These are phyloP conservation scores for Heteractis magnifica DNA, from an alignment of 92 coral and sea anemone species.

Conservation along the genomic window DNA sequence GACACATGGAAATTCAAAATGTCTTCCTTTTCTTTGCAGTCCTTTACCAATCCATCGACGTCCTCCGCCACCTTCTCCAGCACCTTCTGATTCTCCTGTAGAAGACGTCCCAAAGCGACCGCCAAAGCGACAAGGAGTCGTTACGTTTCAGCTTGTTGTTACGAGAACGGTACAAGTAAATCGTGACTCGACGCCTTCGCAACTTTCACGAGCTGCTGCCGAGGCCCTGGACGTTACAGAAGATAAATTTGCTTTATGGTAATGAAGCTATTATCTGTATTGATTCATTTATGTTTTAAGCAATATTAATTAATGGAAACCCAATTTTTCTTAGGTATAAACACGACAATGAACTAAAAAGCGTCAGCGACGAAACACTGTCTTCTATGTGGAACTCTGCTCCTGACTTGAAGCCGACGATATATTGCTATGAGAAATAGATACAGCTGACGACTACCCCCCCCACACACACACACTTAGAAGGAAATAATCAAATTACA, in stretches of 20 bases:
- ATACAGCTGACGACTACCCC: neutral
- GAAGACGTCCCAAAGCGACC: slow-evolving; percentile 8
- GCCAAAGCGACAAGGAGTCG: slow-evolving; percentile 46
- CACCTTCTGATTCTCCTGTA: neutral
- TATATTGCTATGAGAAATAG: slow-evolving; percentile 62
- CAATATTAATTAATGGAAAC: neutral
- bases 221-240: slow-evolving; percentile 57
- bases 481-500: too few relatives aligned
- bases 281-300: too few relatives aligned
- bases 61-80: slow-evolving; percentile 19
- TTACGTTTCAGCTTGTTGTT: slow-evolving; percentile 71
- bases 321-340: slow-evolving; percentile 40
- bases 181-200: slow-evolving; percentile 47
- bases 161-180: slow-evolving; percentile 74
- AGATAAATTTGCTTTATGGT: slow-evolving; percentile 66
- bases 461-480: too few relatives aligned
- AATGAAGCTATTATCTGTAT: neutral
- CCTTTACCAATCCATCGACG: slow-evolving; percentile 26
- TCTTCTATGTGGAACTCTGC: slow-evolving; percentile 36
- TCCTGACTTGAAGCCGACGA: slow-evolving; percentile 38
- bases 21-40: slow-evolving; percentile 10
- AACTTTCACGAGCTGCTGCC: slow-evolving; percentile 72
- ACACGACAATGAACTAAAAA: slow-evolving; percentile 52
- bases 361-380: slow-evolving; percentile 47
- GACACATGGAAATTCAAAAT: too few relatives aligned